Conservation (phyloP, 2,888 invertebrate genomes). For the Parapristionchus giblindavisi region DNA sequence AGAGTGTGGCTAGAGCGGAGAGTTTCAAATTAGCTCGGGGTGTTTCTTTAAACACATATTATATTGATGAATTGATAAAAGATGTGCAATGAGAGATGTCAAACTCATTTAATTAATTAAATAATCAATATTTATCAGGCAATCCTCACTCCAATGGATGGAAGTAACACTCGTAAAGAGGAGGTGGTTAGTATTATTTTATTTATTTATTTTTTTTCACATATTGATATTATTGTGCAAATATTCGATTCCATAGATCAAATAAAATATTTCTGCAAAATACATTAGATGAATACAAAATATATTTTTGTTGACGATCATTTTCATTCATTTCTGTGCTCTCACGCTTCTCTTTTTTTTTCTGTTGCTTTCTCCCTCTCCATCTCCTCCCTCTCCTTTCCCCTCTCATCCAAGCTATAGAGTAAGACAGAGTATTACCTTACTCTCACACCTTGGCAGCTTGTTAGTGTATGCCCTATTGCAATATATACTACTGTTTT, state of each 20-base stretch:
- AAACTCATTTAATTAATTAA: not conserved
- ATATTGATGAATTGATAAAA: not conserved
- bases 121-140: constrained; percentile 29
- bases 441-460: too few species aligned
- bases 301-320: not conserved
- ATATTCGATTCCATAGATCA: too few species aligned
- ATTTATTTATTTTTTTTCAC: not conserved
- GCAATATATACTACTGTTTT: constrained; percentile 37
- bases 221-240: not conserved
- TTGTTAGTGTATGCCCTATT: too few species aligned
- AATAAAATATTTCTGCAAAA: not conserved
- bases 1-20: too few species aligned
- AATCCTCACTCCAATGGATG: constrained; percentile 62
- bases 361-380: constrained; percentile 11
- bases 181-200: constrained; percentile 44
- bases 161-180: constrained; percentile 50
- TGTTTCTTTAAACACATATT: not conserved
- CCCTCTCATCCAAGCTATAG: too few species aligned
- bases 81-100: not conserved
- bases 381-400: constrained; percentile 39
- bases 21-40: not conserved
- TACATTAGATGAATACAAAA: too few species aligned
- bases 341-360: not conserved
- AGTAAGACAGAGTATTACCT: too few species aligned
- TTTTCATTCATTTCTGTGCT: not conserved